Evolutionary conservation across 2,888 invertebrate genomes (phyloP).

Genomic region (Temnothorax unifasciatus): DNA sequence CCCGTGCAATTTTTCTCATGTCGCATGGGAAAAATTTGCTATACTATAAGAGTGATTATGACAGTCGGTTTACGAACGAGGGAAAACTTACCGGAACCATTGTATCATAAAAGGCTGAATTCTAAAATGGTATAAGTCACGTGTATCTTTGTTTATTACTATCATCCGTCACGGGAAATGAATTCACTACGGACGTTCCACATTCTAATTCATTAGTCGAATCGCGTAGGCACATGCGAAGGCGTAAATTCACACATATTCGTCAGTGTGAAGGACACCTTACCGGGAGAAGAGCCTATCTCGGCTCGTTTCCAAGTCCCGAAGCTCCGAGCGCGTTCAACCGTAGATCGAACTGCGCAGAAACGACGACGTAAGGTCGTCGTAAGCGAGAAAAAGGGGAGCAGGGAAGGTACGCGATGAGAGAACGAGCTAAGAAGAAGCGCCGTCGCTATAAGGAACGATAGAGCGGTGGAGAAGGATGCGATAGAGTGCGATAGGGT

Average conservation of each 20-base stretch:
- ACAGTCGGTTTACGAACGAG: background rate
- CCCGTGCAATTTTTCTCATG: constrained; percentile 1
- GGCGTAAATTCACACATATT: background rate
- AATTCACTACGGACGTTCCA: constrained; percentile 54
- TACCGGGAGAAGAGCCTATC: background rate
- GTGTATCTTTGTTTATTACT: constrained; percentile 7
- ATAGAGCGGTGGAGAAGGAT: constrained; percentile 10
- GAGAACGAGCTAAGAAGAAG: constrained; percentile 48
- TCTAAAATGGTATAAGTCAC: background rate
- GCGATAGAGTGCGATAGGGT: constrained; percentile 25
- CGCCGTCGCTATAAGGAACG: constrained; percentile 30
- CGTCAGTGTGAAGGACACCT: constrained; percentile 7
- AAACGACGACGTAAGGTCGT: constrained; percentile 63
- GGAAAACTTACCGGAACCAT: background rate
- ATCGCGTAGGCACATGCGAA: background rate
- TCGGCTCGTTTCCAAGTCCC: constrained; percentile 61
- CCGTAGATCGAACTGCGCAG: constrained; percentile 75
- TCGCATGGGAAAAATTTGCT: constrained; percentile 13
- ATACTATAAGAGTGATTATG: background rate
- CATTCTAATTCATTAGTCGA: constrained; percentile 1
- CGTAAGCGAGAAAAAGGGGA: constrained; percentile 54
- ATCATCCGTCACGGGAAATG: constrained; percentile 6
- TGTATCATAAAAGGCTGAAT: background rate
- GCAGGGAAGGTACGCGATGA: too few relatives aligned
- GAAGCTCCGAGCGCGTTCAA: constrained; percentile 65